Base-by-base conservation (phyloP, 2,797 vertebrate genomes). In the Xenops minutus region DNA sequence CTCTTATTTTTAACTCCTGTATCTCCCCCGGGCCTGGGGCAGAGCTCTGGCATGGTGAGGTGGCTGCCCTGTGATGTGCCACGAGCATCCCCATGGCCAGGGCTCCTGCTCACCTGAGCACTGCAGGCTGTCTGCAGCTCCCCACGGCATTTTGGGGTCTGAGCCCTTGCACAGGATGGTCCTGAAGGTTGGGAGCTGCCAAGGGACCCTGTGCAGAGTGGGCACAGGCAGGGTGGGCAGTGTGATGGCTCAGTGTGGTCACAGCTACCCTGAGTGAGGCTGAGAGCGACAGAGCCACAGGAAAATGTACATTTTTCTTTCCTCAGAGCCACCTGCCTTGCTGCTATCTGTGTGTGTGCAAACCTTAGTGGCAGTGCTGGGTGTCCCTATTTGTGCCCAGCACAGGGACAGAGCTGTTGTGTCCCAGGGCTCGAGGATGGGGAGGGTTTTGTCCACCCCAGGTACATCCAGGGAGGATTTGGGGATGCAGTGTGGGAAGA, bases 1-100 rank as follows among this genome's bases (percentile, higher is more conserved):
- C 24, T 63, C 36, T 52, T 81, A 76, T 89, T 96, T 96, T 94
- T 92, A 96, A 82, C 76, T 90, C 24, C 19, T 54, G 32, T 32
- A 41, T 68, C 84, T 89, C 55, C 83, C 73, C 23, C 3, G 79
- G 74, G 92, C 52, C 75, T 32, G 27, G 66, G 48, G 63, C 4
- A 3, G 9, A 63, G n/a, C 0, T 0, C 34, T 51, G 49, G 26
- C 49, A 29, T 27, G 7, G 64, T 0, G 7, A 88, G 88, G 85
- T 80, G 74, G 5, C 52, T 9, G 5, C 24, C 48, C 15, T 5
- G 15, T 24, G 29, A 30, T 8, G 13, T 71, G 64, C 67, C 59
- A 1, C 0, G 48, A 95, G 85, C 81, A 77, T 79, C 71, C 54
- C 34, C 0, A 7, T 1, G 34, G 79, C 51, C 49, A 4, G 16